phyloP scores from a whole-genome alignment of 2,113 vertebrate genomes.

The Vimba vimba region DNA sequence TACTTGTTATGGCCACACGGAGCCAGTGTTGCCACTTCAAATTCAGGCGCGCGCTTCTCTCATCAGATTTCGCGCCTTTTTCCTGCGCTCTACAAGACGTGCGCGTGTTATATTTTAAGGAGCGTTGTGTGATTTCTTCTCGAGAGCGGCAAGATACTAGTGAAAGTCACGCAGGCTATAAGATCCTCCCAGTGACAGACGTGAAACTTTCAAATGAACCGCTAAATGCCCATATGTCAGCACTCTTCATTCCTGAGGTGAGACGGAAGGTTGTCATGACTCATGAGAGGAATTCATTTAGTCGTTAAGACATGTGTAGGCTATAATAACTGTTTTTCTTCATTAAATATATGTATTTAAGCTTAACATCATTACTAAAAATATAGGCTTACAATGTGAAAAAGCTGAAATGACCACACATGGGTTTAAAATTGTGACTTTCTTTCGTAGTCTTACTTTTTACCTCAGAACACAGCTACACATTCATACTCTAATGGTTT shows the following conservation, averaged over 20 bases:
- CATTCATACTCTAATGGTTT: not conserved
- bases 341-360: not conserved
- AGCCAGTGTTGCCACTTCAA: constrained; percentile 73
- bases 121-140: not conserved
- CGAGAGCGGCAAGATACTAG: not conserved
- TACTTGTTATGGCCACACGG: constrained; percentile 61
- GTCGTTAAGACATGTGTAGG: not conserved
- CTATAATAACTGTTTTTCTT: not conserved
- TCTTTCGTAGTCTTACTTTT: not conserved
- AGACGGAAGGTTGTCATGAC: not conserved
- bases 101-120: not conserved
- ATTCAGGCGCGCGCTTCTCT: not conserved
- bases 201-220: not conserved
- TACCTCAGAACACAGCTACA: not conserved
- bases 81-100: not conserved
- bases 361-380: not conserved
- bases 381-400: not conserved
- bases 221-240: not conserved
- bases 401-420: not conserved
- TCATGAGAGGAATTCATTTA: not conserved
- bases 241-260: not conserved
- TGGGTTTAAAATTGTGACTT: not conserved
- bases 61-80: not conserved
- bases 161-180: not conserved
- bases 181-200: too few relatives aligned